Base-by-base conservation (phyloP, 2,797 vertebrate species). In the Enoplosus armatus region DNA sequence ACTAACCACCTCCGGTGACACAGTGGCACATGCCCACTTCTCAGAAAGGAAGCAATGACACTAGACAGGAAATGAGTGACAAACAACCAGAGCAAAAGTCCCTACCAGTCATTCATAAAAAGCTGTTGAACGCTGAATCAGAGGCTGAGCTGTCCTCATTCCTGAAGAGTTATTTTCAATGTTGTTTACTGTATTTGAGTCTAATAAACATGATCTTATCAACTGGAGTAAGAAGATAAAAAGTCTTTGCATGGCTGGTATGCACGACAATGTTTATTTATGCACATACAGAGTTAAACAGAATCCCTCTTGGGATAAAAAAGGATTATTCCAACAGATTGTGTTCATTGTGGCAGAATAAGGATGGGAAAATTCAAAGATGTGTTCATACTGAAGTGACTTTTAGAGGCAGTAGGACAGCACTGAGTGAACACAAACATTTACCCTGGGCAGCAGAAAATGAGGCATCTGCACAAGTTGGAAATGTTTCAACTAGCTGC, bases 101-200 rank as follows among this genome's bases (percentile, higher is more conserved):
- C 85, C 76, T 1, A 41, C 20, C 10, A 68, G 72, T 85, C 93
- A 93, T 93, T 93, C 90, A 93, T 79, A 89, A 92, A 92, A 84
- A 78, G 16, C 26, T 53, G 48, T 68, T 53, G 12, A 54, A 20
- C 0, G 1, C 7, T 74, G 85, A 92, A 62, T 89, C 85, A 91
- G n/a, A 75, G n/a, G 26, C 53, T 29, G 20, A 15, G 26, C 29
- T 65, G 59, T 31, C 84, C 50, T 53, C 48, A 43, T 31, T 63
- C 47, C 55, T 50, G 35, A 22, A 45, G 33, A 54, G 54, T 24
- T 55, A 51, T 69, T 81, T 37, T 55, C 16, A 41, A 27, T 7
- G 6, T 6, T 33, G 6, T 60, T 76, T 29, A 35, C 54, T 55
- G 27, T 20, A 6, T 43, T 65, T 16, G 15, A 59, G 53, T 47